Evolutionary conservation across 2,113 vertebrate genomes (phyloP), one percentile per base, ranked within the genome.

Genomic region (Malurus alboscapulatus): DNA sequence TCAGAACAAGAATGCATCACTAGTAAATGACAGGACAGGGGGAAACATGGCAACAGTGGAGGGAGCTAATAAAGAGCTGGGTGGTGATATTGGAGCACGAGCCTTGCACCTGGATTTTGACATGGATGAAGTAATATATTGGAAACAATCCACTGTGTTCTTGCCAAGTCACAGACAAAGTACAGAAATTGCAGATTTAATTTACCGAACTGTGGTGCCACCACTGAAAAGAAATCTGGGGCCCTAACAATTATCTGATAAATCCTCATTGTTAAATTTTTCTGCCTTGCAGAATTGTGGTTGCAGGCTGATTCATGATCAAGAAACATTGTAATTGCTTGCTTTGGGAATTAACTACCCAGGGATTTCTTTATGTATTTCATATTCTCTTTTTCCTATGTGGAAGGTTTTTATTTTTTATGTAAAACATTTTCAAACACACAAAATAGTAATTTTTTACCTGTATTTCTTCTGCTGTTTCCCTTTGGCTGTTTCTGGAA

Each of bases 281-380:
- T 88, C 58, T 95, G 16, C 84, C 57, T 51, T 73, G 30, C 55
- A 94, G 40, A 89, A 89, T 74, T 54, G 78, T 54, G 68, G 87
- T 75, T 93, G 65, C 69, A 91, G 26, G 66, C n/a, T 94, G 76
- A 95, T 96, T 88, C 95, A 73, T 85, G 71, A 88, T 58, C 20
- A 78, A 91, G 84, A 73, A 91, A 68, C 32, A 66, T 2, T 45
- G 42, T 44, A 67, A 58, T 54, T 93, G 22, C 65, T 93, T 61
- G 44, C 92, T 94, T 95, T 57, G 55, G 58, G 79, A 92, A 94
- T 91, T 95, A 93, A 96, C 29, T 92, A 74, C 45, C 36, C 7
- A 42, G 44, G 36, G 58, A 63, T 83, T 81, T 87, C 29, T 93
- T 90, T 67, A 71, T 69, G 25, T 12, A 29, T 44, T 77, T 57